These are phyloP conservation scores for Diabrotica undecimpunctata DNA, from an alignment of 1,140 invertebrate species.

Conservation along the genomic window DNA sequence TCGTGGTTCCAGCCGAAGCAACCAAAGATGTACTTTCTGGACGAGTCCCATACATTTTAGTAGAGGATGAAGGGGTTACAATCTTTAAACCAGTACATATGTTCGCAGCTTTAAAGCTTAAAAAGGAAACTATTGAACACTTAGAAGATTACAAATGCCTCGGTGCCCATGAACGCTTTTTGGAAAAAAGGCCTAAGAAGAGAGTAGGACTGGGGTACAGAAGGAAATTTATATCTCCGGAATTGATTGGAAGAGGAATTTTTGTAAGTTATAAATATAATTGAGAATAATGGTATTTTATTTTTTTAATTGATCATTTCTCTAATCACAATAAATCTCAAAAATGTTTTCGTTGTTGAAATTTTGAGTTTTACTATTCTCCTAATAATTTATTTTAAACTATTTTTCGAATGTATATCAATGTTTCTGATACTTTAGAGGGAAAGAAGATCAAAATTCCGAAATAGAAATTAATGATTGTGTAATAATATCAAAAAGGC, in stretches of 20 bases:
- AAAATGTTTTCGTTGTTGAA: too few relatives aligned
- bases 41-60: constrained; percentile 67
- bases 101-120: constrained; percentile 64
- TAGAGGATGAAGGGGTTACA: constrained; percentile 66
- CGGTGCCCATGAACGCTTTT: constrained; percentile 37
- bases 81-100: constrained; percentile 72
- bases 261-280: constrained; percentile 35
- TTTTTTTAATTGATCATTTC: background rate
- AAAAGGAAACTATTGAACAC: constrained; percentile 56
- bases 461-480: too few relatives aligned
- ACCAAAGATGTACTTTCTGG: constrained; percentile 71
- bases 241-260: constrained; percentile 35
- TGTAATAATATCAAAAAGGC: too few relatives aligned
- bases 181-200: constrained; percentile 26
- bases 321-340: background rate
- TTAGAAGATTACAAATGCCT: constrained; percentile 48
- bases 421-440: too few relatives aligned
- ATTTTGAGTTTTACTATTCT: too few relatives aligned
- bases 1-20: constrained; percentile 69
- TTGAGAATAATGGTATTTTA: too few relatives aligned
- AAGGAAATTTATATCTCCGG: constrained; percentile 33
- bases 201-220: constrained; percentile 32
- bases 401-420: too few relatives aligned
- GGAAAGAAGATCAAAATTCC: too few relatives aligned
- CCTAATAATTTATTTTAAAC: too few relatives aligned